A percentile compares a stretch with the other conserved stretches of the same genome.
Conservation (phyloP, 2,113 vertebrate species). For the Urocynchramus pylzowi region DNA sequence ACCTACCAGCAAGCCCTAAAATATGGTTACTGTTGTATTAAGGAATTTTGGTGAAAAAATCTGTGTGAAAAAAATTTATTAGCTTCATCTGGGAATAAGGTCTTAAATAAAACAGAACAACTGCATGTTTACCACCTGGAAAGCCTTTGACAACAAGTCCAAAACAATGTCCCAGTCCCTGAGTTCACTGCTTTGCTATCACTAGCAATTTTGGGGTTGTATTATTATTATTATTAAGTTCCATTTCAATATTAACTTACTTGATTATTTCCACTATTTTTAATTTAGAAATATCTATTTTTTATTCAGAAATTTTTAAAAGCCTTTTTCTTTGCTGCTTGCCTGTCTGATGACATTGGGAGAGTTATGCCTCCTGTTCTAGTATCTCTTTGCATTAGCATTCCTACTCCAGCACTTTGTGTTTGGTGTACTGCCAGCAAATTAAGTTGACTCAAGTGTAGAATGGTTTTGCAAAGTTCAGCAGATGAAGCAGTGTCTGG, state of each 20-base stretch:
- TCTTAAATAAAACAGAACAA: neutral
- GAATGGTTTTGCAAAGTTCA: neutral
- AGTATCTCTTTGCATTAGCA: neutral
- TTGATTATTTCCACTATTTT: neutral
- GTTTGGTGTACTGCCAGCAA: neutral
- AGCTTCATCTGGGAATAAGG: neutral
- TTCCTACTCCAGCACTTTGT: neutral
- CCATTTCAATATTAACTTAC: neutral
- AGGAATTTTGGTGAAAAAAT: neutral
- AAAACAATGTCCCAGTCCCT: neutral
- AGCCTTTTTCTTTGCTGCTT: neutral
- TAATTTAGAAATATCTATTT: neutral
- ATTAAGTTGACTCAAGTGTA: neutral
- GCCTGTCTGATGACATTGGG: neutral
- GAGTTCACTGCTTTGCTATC: neutral
- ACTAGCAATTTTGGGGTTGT: neutral
- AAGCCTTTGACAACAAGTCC: neutral
- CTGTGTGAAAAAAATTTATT: neutral
- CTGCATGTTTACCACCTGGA: neutral
- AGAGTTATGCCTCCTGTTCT: neutral
- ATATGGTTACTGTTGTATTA: neutral
- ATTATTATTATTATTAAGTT: neutral
- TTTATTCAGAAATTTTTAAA: neutral
- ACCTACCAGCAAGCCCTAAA: neutral
- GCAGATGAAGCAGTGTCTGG: neutral